Conservation (phyloP, 2,113 vertebrate genomes). For the Ammospiza nelsoni region DNA sequence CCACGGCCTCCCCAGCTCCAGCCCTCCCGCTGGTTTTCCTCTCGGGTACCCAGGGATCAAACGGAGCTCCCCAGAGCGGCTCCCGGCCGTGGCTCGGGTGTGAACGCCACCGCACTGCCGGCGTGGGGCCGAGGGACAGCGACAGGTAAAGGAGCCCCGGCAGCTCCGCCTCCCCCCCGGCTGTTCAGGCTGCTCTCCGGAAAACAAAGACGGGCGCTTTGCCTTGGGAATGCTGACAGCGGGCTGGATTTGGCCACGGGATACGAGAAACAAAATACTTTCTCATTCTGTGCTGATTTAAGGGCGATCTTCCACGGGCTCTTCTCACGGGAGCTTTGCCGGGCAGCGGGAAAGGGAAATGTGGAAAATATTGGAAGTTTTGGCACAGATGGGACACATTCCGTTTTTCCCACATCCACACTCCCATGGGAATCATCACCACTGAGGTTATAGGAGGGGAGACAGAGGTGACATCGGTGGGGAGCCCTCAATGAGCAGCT, state of each 20-base stretch:
- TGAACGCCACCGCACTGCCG: accelerated
- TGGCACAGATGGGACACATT: not conserved
- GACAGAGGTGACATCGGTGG: not conserved
- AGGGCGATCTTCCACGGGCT: not conserved
- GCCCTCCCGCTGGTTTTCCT: accelerated
- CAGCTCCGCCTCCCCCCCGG: not conserved
- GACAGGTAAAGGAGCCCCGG: accelerated
- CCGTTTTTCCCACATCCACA: accelerated
- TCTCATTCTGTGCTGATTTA: not conserved
- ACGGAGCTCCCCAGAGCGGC: not conserved
- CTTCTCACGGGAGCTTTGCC: not conserved
- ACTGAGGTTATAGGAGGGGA: not conserved
- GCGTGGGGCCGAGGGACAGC: not conserved
- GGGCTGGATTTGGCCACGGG: not conserved
- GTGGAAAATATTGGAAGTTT: not conserved
- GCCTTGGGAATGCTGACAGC: conserved; percentile 5
- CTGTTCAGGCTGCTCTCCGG: not conserved
- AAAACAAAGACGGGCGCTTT: not conserved
- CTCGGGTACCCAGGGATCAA: not conserved
- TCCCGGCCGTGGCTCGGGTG: accelerated
- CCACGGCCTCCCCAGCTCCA: accelerated
- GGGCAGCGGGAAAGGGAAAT: not conserved
- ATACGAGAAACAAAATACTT: not conserved
- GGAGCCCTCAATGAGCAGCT: not conserved
- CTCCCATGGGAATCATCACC: accelerated